A percentile compares a stretch with the other conserved stretches of the same genome.
phyloP scores from a whole-genome alignment of 2,113 vertebrate species.

The Lophura nycthemera region DNA sequence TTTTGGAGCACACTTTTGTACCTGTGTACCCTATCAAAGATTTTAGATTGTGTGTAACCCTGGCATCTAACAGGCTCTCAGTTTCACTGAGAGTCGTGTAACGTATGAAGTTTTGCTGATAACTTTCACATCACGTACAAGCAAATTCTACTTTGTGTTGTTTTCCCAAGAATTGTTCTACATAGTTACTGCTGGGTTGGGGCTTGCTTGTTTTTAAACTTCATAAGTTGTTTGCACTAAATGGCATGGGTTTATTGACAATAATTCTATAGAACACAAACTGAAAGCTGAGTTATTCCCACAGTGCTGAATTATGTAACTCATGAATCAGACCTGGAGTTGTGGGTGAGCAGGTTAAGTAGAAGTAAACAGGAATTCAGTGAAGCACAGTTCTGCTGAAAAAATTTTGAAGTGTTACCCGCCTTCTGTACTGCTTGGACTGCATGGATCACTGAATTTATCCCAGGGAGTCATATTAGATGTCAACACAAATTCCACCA shows the following conservation, averaged over 20 bases:
- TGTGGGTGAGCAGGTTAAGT: not conserved
- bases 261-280: not conserved
- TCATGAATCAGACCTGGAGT: not conserved
- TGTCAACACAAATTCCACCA: not conserved
- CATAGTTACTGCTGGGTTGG: not conserved
- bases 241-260: not conserved
- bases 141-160: not conserved
- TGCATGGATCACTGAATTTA: not conserved
- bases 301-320: not conserved
- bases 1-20: not conserved
- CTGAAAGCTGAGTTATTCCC: not conserved
- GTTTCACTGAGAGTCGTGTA: not conserved
- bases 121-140: not conserved
- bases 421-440: not conserved
- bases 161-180: not conserved
- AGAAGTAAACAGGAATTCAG: not conserved
- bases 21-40: not conserved
- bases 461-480: not conserved
- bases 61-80: not conserved
- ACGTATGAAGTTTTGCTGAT: rapidly evolving
- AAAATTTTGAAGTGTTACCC: not conserved
- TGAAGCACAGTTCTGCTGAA: not conserved
- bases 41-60: not conserved
- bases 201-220: not conserved
- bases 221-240: not conserved